Conservation (phyloP, 30 jellyfish, hydroid and myxozoan genomes). For the Phacellophora camtschatica region DNA sequence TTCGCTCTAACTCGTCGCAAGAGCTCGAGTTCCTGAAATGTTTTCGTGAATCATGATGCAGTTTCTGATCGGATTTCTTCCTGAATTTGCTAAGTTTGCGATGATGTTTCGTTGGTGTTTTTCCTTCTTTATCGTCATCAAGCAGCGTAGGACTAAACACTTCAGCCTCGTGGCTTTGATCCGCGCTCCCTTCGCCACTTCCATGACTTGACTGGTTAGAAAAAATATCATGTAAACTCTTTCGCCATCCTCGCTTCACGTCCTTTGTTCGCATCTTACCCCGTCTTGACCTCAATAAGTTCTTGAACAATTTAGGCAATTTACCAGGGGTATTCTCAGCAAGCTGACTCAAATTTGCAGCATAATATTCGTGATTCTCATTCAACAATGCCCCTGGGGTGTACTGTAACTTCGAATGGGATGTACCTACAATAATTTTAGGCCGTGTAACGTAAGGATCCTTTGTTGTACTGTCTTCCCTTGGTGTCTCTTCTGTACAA, state of each 20-base stretch:
- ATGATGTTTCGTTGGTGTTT: neutral
- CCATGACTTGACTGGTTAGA: neutral
- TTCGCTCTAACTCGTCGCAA: neutral
- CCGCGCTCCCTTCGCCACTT: neutral
- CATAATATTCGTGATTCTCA: slow-evolving; percentile 33
- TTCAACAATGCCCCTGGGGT: slow-evolving; percentile 58
- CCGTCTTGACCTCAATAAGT: slow-evolving; percentile 38
- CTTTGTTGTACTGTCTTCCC: neutral
- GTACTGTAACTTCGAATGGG: neutral
- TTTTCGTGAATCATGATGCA: neutral
- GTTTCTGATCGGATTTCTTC: slow-evolving; percentile 24
- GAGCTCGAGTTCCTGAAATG: neutral
- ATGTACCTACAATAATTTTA: neutral
- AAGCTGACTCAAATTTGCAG: slow-evolving; percentile 47
- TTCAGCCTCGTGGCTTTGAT: neutral
- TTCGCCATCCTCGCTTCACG: slow-evolving; percentile 60
- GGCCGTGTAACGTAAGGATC: neutral
- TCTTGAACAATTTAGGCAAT: slow-evolving; percentile 71
- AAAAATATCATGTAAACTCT: slow-evolving; percentile 62
- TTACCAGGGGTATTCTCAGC: slow-evolving; percentile 90
- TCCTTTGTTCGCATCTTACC: slow-evolving; percentile 32
- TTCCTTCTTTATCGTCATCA: neutral
- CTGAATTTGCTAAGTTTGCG: slow-evolving; percentile 23
- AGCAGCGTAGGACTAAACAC: neutral
- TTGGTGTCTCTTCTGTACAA: neutral